Base-by-base conservation (phyloP, 2,797 vertebrate species). In the Erethizon dorsatum region DNA sequence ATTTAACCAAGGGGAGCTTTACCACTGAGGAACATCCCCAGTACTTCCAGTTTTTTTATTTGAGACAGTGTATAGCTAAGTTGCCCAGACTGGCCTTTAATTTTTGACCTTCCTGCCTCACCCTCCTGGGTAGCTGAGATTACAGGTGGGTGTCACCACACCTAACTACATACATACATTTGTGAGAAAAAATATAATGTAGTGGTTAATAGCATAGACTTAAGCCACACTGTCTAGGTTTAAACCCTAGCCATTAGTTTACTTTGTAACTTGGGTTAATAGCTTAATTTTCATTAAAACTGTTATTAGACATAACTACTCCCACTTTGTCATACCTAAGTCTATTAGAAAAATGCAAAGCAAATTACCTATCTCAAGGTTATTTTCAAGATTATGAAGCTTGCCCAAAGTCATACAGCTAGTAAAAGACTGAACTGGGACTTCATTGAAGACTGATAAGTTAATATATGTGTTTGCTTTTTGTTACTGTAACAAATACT, bases 191-290 rank as follows among this genome's bases (percentile, higher is more conserved):
- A 88, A 47, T 41, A 15, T 13, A 73, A 33, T 67, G 6, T 56
- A 57, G 57, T 92, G 26, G 41, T 83, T 96, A 91, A 31, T 52
- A 52, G 28, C 33, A 37, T 88, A 24, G 63, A 63, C 45, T 59
- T 92, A 82, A 96, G 54, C 47, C 33, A 93, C 22, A 31, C 6
- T 54, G 6, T 10, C 56, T 87, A 17, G 45, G n/a, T 93, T 79
- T 97, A 45, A 79, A 54, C 86, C 50, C 37, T 31, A 73, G 50
- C 83, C 10, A 73, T 61, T 65, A 91, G 41, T 93, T 96, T 88
- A 10, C 61, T 47, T 0, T 69, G 4, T 96, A 90, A 90, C 69
- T 86, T 73, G 50, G 67, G 45, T 61, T 86, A 1, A 37, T 93
- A 87, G 56, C 37, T 94, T 92, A 57, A 88, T 93, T 71, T 9